These are phyloP conservation scores for Drosophila truncata DNA, from an alignment of 1,140 invertebrate genomes.

Conservation along the genomic window DNA sequence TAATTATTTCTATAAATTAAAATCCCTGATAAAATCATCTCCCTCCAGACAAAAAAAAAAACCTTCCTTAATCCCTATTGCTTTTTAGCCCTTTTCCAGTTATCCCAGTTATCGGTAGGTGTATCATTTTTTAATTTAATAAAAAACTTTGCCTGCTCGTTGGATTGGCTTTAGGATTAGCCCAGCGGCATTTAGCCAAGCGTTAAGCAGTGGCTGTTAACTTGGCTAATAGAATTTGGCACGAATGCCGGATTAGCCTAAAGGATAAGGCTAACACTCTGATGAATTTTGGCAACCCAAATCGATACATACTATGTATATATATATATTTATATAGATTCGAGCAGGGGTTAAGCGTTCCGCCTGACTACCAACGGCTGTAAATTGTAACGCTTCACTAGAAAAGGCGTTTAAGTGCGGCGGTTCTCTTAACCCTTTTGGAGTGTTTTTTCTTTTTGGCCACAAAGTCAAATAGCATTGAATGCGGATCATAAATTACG, in stretches of 20 bases:
- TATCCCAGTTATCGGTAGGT: constrained; percentile 30
- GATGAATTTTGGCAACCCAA: constrained; percentile 15
- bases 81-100: not conserved
- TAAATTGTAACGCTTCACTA: constrained; percentile 81
- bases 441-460: constrained; percentile 50
- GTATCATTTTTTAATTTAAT: constrained; percentile 65
- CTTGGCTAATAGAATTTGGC: constrained; percentile 71
- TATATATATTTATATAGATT: not conserved
- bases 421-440: constrained; percentile 66
- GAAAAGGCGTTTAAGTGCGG: constrained; percentile 73
- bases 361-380: constrained; percentile 59
- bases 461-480: constrained; percentile 70
- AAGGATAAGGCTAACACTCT: constrained; percentile 9
- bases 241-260: constrained; percentile 68
- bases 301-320: constrained; percentile 19
- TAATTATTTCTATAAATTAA: not conserved
- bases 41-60: not conserved
- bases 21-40: not conserved
- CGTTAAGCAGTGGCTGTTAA: constrained; percentile 39
- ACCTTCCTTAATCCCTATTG: not conserved
- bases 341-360: constrained; percentile 15
- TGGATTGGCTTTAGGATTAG: constrained; percentile 56
- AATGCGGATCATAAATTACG: constrained; percentile 80
- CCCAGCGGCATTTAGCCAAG: constrained; percentile 62
- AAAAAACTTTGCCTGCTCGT: constrained; percentile 32